Evolutionary conservation across 1,140 invertebrate species (phyloP).

Genomic region (Hypothenemus hampei): DNA sequence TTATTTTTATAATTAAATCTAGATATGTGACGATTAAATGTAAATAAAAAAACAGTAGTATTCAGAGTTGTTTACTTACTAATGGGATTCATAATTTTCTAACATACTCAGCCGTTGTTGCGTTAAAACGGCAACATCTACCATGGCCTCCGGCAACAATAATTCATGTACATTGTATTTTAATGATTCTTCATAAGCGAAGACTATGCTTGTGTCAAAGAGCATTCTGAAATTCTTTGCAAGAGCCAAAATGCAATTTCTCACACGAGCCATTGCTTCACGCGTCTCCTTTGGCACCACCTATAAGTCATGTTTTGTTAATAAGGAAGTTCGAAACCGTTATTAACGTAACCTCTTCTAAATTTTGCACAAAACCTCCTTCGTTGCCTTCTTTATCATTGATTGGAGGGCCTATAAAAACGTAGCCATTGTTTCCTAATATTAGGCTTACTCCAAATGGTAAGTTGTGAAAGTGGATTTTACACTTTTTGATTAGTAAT

Average conservation of each 20-base stretch:
- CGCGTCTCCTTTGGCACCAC: constrained; percentile 65
- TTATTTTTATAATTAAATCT: background rate
- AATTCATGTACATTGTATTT: constrained; percentile 78
- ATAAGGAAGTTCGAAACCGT: background rate
- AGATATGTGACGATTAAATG: constrained; percentile 2
- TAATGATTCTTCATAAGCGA: constrained; percentile 84
- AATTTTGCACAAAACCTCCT: constrained; percentile 76
- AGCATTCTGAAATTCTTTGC: constrained; percentile 82
- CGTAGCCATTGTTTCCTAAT: constrained; percentile 93
- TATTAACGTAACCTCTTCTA: constrained; percentile 56
- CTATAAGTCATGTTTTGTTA: constrained; percentile 44
- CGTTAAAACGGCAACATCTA: constrained; percentile 69
- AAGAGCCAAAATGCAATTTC: constrained; percentile 85
- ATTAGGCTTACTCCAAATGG: constrained; percentile 87
- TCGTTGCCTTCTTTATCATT: constrained; percentile 61
- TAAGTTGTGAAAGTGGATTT: constrained; percentile 94
- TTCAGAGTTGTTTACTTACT: background rate
- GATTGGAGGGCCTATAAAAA: constrained; percentile 83
- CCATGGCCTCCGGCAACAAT: constrained; percentile 73
- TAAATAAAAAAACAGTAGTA: no score
- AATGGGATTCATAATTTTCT: constrained; percentile 30
- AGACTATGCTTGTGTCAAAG: constrained; percentile 87
- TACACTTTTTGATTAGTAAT: constrained; percentile 87
- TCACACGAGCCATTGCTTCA: constrained; percentile 77
- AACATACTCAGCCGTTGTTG: constrained; percentile 55